Base-by-base conservation (phyloP, 2,113 vertebrate genomes). In the Alligator mississippiensis region DNA sequence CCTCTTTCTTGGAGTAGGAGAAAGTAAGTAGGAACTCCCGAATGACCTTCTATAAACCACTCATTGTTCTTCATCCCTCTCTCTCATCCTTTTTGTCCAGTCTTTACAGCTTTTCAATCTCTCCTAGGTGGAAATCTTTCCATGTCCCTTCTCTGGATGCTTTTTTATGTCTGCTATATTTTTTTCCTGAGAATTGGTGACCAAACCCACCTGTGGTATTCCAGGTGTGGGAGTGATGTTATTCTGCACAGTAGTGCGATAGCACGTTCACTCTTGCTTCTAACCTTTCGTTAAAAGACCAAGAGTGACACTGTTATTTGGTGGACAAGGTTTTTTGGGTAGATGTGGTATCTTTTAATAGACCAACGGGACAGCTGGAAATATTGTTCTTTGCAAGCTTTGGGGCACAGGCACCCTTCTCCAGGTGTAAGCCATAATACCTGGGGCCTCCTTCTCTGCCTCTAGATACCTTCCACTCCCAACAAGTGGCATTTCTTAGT, bases 401-500 rank as follows among this genome's bases (percentile, higher is more conserved):
- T 47, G 47, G 47, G 47, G 7, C 47, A 47, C 47, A 47, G 47
- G 47, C 47, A 47, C 7, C 47, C 47, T 7, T 47, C 47, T 47
- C 47, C 47, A 47, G 47, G 47, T 47, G 47, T 3, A 47, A 47
- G 47, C 47, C 47, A 9, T 47, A 47, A 47, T 47, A 47, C 9
- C 47, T 9, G 47, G 47, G 47, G 8, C 47, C 47, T 47, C 47
- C 47, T 47, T 84, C 47, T 93, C 70, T 94, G 90, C 86, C 95
- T 92, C 92, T 85, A 76, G 95, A 90, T 70, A 38, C 82, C 80
- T 90, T 90, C 91, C 91, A 93, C 93, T 94, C 93, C 93, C 63
- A 91, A 84, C 82, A 94, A 91, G 95, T 94, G 80, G 96, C 80
- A 92, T 95, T 96, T 93, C 82, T 93, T 84, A 93, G 47, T 70